Evolutionary conservation across 2,113 vertebrate species (phyloP).

Genomic region (Myrmecobius fasciatus): DNA sequence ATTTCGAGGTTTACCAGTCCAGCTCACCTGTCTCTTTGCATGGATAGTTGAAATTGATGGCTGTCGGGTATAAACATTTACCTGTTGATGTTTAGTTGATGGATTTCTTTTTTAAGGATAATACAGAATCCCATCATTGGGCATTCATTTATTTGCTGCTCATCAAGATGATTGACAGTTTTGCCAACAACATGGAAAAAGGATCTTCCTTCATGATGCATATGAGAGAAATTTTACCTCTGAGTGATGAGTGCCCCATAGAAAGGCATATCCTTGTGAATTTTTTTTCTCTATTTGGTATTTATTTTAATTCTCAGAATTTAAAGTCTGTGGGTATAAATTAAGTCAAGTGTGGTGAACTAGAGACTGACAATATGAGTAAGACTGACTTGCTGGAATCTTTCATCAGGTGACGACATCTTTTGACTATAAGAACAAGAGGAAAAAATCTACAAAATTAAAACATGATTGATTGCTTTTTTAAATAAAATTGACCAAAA

Average conservation of each 20-base stretch:
- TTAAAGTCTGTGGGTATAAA: constrained; percentile 37
- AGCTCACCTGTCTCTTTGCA: constrained; percentile 89
- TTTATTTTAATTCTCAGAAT: constrained; percentile 65
- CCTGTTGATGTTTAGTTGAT: constrained; percentile 90
- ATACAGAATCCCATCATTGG: constrained; percentile 89
- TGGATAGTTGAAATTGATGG: constrained; percentile 89
- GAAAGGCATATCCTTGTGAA: constrained; percentile 73
- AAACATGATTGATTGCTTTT: not conserved
- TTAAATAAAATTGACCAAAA: constrained; percentile 47
- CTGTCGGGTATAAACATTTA: constrained; percentile 87
- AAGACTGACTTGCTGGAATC: not conserved
- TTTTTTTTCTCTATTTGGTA: constrained; percentile 65
- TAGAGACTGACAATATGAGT: not conserved
- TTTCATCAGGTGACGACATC: constrained; percentile 8
- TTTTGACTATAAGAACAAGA: not conserved
- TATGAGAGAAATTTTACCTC: constrained; percentile 74
- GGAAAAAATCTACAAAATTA: not conserved
- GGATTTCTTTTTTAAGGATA: constrained; percentile 89
- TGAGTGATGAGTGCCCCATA: constrained; percentile 74
- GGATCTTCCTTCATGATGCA: constrained; percentile 81
- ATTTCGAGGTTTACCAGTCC: constrained; percentile 91
- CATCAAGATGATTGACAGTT: constrained; percentile 90
- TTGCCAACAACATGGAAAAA: constrained; percentile 82
- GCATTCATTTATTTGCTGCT: constrained; percentile 90
- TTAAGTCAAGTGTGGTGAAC: constrained; percentile 57